Base-by-base conservation (phyloP, 2,797 vertebrate genomes). In the Chelmon rostratus region DNA sequence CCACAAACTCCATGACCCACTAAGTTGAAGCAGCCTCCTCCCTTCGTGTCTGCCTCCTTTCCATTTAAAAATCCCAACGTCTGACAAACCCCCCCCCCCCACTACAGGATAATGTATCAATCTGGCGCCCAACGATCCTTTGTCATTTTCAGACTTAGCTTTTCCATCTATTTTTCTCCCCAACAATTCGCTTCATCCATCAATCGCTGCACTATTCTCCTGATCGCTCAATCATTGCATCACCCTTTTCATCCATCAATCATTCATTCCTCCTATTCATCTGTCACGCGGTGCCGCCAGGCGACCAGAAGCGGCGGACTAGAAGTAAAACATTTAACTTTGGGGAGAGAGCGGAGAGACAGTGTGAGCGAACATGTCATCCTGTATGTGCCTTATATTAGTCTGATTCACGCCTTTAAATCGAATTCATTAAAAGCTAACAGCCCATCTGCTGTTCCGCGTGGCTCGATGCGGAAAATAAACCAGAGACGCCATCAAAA, bases 1-100 rank as follows among this genome's bases (percentile, higher is more conserved):
- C 86, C 89, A 88, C 86, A 92, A 94, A 92, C 93, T 89, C 91
- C 37, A 54, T 91, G 88, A 93, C 91, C 91, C 86, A 83, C 73
- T 82, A 81, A 86, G 85, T 76, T 58, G 77, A 53, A 74, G 68
- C 64, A 33, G 81, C 84, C 87, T 81, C 84, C 87, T 88, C 82
- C 86, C 85, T 84, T 54, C 67, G 65, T 18, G 68, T 76, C 82
- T 78, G 68, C 73, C 63, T 84, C 71, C 35, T 82, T 88, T 79
- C 83, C 85, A 78, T 81, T 78, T 85, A 71, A 66, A 86, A 86
- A 81, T 63, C 56, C 42, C 44, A 74, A 65, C 3, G 12, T 72
- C 44, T 79, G 74, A 3, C 64, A 8, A 46, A 42, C 40, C 40
- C 40, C n/a, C n/a, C 5, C 4, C 52, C 65, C 73, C 56, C 47